A percentile compares a stretch with the other conserved stretches of the same genome.
Evolutionary conservation across 2,888 invertebrate species (phyloP).

Genomic region (Anoncus sp.): DNA sequence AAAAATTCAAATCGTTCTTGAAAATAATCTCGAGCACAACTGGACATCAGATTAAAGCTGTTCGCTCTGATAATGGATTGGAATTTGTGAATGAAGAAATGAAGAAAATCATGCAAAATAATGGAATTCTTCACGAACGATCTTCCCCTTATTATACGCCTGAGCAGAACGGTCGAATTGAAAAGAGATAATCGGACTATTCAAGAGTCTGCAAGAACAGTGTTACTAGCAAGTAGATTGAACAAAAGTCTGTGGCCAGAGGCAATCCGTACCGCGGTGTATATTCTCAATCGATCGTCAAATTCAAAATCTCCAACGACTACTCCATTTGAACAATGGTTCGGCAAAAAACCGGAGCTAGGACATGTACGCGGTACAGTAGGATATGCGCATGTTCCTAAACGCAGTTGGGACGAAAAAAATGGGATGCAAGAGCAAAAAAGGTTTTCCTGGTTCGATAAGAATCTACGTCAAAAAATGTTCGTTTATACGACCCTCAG

Average conservation of each 20-base stretch:
- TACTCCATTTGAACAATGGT: neutral
- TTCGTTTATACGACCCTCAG: no score
- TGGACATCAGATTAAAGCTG: conserved; percentile 9
- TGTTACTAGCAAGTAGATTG: conserved; percentile 54
- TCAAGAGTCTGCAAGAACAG: conserved; percentile 60
- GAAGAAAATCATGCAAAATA: neutral
- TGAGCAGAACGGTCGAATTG: conserved; percentile 62
- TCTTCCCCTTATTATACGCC: conserved; percentile 62
- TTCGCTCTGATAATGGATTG: conserved; percentile 4
- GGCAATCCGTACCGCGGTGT: conserved; percentile 5
- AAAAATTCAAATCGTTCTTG: no score
- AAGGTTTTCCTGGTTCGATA: no score
- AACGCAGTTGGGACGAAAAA: no score
- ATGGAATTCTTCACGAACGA: conserved; percentile 55
- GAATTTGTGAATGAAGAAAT: neutral
- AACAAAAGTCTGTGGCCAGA: neutral
- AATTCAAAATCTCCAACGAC: no score
- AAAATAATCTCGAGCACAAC: no score
- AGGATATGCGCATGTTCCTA: no score
- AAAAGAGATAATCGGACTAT: conserved; percentile 65
- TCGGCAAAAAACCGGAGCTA: neutral
- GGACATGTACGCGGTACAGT: no score
- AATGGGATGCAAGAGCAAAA: no score
- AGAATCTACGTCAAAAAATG: no score
- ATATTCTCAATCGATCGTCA: neutral